These are phyloP conservation scores for Cygnus buccinator DNA, from an alignment of 2,113 vertebrate genomes.

Conservation along the genomic window DNA sequence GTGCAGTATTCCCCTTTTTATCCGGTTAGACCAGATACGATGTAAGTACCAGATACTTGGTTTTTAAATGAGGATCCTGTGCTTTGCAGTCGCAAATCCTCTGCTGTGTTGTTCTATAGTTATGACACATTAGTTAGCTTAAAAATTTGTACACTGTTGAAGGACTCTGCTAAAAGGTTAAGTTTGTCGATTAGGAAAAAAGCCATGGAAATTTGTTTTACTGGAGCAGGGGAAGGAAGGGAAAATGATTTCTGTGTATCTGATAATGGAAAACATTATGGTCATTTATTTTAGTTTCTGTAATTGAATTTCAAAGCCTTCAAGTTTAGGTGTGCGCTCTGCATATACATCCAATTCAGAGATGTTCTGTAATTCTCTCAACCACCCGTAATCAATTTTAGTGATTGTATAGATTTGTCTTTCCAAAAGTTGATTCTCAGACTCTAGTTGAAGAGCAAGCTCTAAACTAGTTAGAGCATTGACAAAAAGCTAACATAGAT, in stretches of 20 bases:
- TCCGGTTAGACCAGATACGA: neutral
- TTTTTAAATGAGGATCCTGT: neutral
- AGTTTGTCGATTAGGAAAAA: slow-evolving; percentile 51
- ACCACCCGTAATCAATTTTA: slow-evolving; percentile 22
- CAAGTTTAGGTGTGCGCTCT: neutral
- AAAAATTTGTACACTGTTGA: neutral
- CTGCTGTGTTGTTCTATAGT: neutral
- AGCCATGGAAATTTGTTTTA: slow-evolving; percentile 64
- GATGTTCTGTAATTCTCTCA: slow-evolving; percentile 24
- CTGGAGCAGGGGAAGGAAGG: slow-evolving; percentile 19
- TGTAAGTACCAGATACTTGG: neutral
- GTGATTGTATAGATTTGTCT: slow-evolving; percentile 31
- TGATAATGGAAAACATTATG: slow-evolving; percentile 57
- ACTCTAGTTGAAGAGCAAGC: neutral
- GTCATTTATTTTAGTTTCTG: slow-evolving; percentile 57
- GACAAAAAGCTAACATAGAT: neutral
- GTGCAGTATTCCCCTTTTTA: neutral
- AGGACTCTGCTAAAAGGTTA: slow-evolving; percentile 40
- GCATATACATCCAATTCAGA: neutral
- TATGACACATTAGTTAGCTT: neutral
- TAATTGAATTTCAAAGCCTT: slow-evolving; percentile 57
- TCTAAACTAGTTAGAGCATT: neutral
- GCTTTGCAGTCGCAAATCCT: neutral
- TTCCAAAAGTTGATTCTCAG: neutral
- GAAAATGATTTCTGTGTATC: slow-evolving; percentile 52